Base-by-base conservation (phyloP, 2,113 vertebrate species). In the Vimba vimba region DNA sequence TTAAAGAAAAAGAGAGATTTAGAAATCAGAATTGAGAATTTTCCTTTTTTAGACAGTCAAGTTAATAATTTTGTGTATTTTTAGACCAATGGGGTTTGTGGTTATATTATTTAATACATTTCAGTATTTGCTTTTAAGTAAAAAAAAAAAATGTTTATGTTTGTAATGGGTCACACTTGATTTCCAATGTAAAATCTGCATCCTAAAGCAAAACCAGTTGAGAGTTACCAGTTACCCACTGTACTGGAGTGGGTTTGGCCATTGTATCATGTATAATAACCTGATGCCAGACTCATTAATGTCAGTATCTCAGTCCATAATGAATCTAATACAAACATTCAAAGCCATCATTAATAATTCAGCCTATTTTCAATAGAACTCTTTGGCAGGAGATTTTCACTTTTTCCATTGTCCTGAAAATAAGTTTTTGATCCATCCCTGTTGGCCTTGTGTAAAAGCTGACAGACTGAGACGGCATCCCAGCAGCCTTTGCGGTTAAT, bases 251-350 rank as follows among this genome's bases (percentile, higher is more conserved):
- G 33, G 33, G 0, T 17, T 81, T 13, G 19, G 3, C 57, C 57
- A 80, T 45, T 62, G 43, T 30, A 50, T 66, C 25, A 13, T 81
- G n/a, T 47, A 52, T 27, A 82, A 66, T 52, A 68, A 82, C 83
- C 50, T 85, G 76, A 77, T 79, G 79, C 88, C 90, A 87, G 86
- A 90, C 90, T 91, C 88, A 84, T 89, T 87, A 75, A 81, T 79
- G 91, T 91, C 75, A 88, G 88, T 89, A 91, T 93, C 88, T 59
- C 71, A 75, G 39, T 86, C 86, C 90, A 84, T 79, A 89, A 82
- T 87, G 84, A 80, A 71, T 21, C 77, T 82, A 73, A 57, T 79
- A 82, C 75, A 77, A 86, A 89, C 76, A 77, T 23, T 55, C 82
- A 75, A 55, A 87, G 50, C 45, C 71, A 82, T 84, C 86, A 88